Conservation (phyloP, 2,888 invertebrate species). For the Halictus quadricinctus region DNA sequence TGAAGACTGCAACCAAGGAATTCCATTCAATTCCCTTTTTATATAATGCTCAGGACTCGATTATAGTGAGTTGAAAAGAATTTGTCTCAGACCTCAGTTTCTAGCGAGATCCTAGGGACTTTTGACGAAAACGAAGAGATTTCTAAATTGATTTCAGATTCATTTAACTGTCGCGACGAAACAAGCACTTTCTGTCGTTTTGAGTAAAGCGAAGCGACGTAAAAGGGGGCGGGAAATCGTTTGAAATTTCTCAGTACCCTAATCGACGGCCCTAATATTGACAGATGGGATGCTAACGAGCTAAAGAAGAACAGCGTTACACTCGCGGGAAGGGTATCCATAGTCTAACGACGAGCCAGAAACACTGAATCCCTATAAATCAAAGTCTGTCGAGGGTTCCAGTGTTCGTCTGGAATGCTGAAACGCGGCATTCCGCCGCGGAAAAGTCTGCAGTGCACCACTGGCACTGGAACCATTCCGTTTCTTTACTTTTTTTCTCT, state of each 20-base stretch:
- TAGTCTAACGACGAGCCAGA: conserved; percentile 19
- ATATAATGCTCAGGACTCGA: not conserved
- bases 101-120: not conserved
- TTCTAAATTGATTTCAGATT: not conserved
- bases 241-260: not conserved
- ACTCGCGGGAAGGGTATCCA: not conserved
- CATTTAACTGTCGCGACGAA: not conserved
- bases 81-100: not conserved
- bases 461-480: conserved; percentile 46
- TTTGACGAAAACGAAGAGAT: not conserved
- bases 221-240: not conserved
- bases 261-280: not conserved
- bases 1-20: not conserved
- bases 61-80: not conserved
- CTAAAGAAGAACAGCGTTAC: not conserved
- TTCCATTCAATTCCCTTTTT: not conserved
- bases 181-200: not conserved
- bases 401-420: conserved; percentile 49
- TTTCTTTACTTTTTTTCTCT: conserved; percentile 31
- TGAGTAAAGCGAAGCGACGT: not conserved
- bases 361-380: conserved; percentile 51
- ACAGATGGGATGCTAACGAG: not conserved
- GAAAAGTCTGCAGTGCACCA: conserved; percentile 46
- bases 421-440: conserved; percentile 54
- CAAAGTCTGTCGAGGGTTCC: conserved; percentile 35